Evolutionary conservation across 2,113 vertebrate species (phyloP), one percentile per base, ranked within the genome.

Genomic region (Onychostoma macrolepis): DNA sequence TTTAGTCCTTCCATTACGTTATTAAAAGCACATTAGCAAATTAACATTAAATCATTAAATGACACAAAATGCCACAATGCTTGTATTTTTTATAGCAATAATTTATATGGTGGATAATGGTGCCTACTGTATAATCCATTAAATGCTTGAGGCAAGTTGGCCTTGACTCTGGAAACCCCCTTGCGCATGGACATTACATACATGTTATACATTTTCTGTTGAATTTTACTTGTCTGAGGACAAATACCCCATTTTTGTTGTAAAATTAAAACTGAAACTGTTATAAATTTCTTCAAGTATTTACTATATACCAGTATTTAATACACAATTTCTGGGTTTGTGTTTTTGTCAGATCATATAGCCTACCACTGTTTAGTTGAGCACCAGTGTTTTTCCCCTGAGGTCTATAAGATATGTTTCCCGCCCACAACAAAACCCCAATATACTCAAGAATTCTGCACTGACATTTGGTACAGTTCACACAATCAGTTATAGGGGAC

Each of bases 401-500:
- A 24, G 28, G 26, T 56, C 26, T 12, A 12, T 79, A 33, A 33
- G 38, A 67, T 17, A 33, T 26, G 21, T 80, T 83, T 83, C 43
- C 43, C 53, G 28, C 43, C 81, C 41, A 71, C 81, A 71, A 71
- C 19, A 50, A 71, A 50, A 83, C 41, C 43, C 21, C 21, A 13
- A 36, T 53, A 71, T 71, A 50, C 43, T 65, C 65, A 71, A 63
- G 58, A 65, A 81, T 81, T 43, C 28, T 80, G 12, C 33, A n/a
- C 6, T 63, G 43, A 83, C 9, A 71, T 71, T 71, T 43, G n/a
- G 4, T 43, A 19, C 7, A 65, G 15, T n/a, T 28, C n/a, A 45
- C 38, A 67, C 58, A 36, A 26, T n/a, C 36, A 63, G 24, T 63
- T 43, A 19, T 26, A 65, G 30, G 30, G 74, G 41, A 76, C 24